Conservation (phyloP, 35 echinoderm and acorn worm genomes). For the Heliocidaris tuberculata region DNA sequence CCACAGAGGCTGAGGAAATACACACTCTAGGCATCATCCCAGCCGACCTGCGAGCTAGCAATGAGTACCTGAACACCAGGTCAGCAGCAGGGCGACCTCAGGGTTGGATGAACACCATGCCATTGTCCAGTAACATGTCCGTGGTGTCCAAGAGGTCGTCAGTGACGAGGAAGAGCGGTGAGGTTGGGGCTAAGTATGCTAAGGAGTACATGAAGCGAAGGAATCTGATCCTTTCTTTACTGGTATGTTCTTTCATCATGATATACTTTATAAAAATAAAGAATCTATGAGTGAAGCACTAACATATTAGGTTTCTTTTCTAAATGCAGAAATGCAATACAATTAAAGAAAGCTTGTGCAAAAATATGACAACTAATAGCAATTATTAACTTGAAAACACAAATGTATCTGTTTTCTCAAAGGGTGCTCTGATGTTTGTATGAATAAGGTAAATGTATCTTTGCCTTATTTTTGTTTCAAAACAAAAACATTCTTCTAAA, state of each 20-base stretch:
- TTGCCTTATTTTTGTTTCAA: too few species aligned
- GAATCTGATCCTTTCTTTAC: conserved; percentile 75
- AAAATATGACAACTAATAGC: background rate
- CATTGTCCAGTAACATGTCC: conserved; percentile 66
- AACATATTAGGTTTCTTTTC: too few species aligned
- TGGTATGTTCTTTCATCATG: conserved; percentile 59
- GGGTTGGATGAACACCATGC: conserved; percentile 91
- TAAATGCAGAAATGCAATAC: background rate
- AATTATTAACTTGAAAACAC: too few species aligned
- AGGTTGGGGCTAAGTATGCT: conserved; percentile 62
- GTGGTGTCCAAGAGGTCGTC: conserved; percentile 86
- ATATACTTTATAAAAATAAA: background rate
- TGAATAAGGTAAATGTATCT: too few species aligned
- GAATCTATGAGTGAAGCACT: background rate
- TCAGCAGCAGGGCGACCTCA: conserved; percentile 51
- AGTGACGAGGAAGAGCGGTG: conserved; percentile 81
- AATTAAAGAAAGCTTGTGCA: background rate
- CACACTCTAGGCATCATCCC: conserved; percentile 50
- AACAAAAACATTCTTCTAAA: too few species aligned
- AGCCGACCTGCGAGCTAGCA: conserved; percentile 72
- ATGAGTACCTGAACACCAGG: conserved; percentile 61
- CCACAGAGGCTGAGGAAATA: conserved; percentile 55
- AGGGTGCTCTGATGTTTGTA: too few species aligned
- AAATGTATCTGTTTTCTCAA: too few species aligned
- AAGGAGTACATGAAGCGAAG: conserved; percentile 91